These are phyloP conservation scores for Polydrusus cervinus DNA, from an alignment of 2,888 invertebrate species.

Conservation along the genomic window DNA sequence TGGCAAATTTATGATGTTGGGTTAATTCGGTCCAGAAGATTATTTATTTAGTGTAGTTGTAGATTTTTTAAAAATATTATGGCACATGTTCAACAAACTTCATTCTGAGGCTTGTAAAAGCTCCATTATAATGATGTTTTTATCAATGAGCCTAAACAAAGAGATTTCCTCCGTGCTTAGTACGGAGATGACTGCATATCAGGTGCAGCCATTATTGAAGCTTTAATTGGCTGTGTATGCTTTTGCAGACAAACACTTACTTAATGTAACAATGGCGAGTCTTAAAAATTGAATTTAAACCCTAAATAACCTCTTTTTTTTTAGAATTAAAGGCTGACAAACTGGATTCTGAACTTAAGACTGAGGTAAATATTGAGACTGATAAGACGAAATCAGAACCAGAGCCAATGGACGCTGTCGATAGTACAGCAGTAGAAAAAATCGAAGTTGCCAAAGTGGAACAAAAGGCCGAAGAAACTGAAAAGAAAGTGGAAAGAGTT, in stretches of 20 bases:
- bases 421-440: conserved; percentile 28
- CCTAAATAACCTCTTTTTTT: background rate
- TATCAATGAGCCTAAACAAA: conserved; percentile 10
- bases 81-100: conserved; percentile 1
- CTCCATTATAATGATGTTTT: background rate
- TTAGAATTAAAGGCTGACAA: conserved; percentile 22
- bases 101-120: background rate
- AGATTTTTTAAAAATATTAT: background rate
- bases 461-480: conserved; percentile 33
- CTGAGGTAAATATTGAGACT: conserved; percentile 15
- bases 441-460: conserved; percentile 24
- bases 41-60: background rate
- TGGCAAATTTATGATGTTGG: no score
- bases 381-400: background rate
- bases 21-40: no score
- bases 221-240: conserved; percentile 23
- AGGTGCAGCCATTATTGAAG: conserved; percentile 15
- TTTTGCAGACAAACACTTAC: conserved; percentile 16
- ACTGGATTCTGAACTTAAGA: background rate
- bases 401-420: conserved; percentile 12
- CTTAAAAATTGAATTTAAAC: background rate
- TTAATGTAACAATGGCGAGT: no score
- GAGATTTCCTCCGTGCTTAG: background rate
- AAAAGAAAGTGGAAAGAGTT: conserved; percentile 35
- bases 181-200: conserved; percentile 11